phyloP scores from a whole-genome alignment of 2,888 invertebrate species.

The Pharmacophagus antenor region DNA sequence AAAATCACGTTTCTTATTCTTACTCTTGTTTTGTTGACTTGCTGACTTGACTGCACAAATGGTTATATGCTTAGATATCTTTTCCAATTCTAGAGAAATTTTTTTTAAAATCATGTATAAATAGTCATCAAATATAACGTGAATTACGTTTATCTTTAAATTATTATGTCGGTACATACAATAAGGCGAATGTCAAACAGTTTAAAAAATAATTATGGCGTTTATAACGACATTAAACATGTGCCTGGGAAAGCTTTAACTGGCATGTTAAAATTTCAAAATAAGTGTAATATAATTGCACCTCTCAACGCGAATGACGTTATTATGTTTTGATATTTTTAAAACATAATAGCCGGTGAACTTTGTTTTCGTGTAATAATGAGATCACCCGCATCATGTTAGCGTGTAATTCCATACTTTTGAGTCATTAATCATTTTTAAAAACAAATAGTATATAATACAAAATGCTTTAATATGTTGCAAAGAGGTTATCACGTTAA shows the following conservation, averaged over 20 bases:
- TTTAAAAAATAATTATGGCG: background rate
- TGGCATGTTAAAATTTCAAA: conserved; percentile 2
- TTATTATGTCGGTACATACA: background rate
- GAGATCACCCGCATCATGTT: conserved; percentile 37
- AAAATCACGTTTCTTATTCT: background rate
- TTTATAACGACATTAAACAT: conserved; percentile 15
- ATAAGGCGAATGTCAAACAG: background rate
- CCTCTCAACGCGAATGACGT: background rate
- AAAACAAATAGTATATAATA: background rate
- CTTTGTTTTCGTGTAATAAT: conserved; percentile 32
- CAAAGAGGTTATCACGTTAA: background rate
- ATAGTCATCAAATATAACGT: background rate
- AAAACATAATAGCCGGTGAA: conserved; percentile 33
- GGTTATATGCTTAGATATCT: background rate
- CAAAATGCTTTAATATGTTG: background rate
- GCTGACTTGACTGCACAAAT: too few species aligned
- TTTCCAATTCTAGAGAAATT: background rate
- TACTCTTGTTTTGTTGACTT: background rate
- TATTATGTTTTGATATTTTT: conserved; percentile 13
- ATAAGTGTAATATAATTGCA: conserved; percentile 19
- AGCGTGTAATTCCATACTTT: conserved; percentile 53
- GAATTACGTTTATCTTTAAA: background rate
- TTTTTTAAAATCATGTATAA: background rate
- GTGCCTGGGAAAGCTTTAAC: conserved; percentile 1
- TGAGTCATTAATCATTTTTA: conserved; percentile 42